These are phyloP conservation scores for Latrodectus elegans DNA, from an alignment of 2,888 invertebrate species.

Conservation along the genomic window DNA sequence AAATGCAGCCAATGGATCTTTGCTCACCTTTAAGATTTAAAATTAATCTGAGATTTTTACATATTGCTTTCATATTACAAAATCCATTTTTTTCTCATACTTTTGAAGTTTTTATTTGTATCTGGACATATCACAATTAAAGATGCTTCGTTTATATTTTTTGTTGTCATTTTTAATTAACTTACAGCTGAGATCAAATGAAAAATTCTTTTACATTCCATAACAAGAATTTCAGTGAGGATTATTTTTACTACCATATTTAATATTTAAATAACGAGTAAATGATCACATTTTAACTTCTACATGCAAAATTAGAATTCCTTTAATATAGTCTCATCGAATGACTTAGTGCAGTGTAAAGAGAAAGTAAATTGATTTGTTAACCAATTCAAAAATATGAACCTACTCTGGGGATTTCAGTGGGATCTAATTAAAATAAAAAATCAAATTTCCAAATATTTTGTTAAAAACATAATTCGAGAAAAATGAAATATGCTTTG, in stretches of 20 bases:
- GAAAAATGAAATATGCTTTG: no score
- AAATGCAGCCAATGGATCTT: not conserved
- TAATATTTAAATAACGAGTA: no score
- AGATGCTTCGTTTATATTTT: constrained; percentile 42
- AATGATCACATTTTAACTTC: no score
- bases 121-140: constrained; percentile 62
- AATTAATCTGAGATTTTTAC: constrained; percentile 30
- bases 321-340: no score
- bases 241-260: not conserved
- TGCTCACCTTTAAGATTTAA: constrained; percentile 19
- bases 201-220: not conserved
- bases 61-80: constrained; percentile 33
- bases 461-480: no score
- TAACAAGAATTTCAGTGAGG: not conserved
- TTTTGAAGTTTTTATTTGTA: constrained; percentile 22
- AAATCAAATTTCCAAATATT: no score
- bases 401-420: no score
- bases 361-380: no score
- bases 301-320: no score
- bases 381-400: no score
- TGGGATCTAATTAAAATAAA: no score
- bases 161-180: constrained; percentile 7
- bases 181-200: not conserved
- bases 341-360: no score
- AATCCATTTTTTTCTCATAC: constrained; percentile 54